Evolutionary conservation across 2,113 vertebrate genomes (phyloP).

Genomic region (Tichodroma muraria): DNA sequence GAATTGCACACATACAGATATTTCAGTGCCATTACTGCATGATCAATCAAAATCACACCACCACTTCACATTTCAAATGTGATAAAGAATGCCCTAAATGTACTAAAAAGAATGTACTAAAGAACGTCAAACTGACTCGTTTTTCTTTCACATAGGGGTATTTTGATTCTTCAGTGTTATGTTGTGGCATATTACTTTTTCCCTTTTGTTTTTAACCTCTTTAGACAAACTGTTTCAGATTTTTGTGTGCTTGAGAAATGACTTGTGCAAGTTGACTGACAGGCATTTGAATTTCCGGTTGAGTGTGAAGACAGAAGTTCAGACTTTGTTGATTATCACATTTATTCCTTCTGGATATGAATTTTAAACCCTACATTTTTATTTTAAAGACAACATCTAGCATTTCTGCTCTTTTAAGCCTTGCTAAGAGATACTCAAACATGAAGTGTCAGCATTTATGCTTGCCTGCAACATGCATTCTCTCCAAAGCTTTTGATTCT

Average conservation of each 20-base stretch:
- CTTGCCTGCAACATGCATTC: background rate
- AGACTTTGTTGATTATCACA: constrained; percentile 20
- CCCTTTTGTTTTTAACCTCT: background rate
- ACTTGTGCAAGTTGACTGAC: background rate
- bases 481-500: background rate
- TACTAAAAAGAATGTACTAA: background rate
- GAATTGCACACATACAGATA: background rate
- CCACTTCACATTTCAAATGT: background rate
- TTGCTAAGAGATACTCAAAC: background rate
- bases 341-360: constrained; percentile 8
- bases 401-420: constrained; percentile 8
- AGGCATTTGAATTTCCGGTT: background rate
- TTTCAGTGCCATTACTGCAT: background rate
- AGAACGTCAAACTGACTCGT: background rate
- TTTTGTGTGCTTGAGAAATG: background rate
- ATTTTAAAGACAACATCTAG: constrained; percentile 16
- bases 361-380: background rate
- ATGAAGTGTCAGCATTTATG: background rate
- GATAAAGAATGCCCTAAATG: background rate
- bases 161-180: background rate
- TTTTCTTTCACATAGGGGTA: background rate
- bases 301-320: background rate
- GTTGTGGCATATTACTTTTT: background rate
- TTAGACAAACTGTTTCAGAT: background rate
- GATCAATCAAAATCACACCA: background rate